These are phyloP conservation scores for Sebastes trivittatus DNA, from an alignment of 2,797 vertebrate genomes.

Conservation along the genomic window DNA sequence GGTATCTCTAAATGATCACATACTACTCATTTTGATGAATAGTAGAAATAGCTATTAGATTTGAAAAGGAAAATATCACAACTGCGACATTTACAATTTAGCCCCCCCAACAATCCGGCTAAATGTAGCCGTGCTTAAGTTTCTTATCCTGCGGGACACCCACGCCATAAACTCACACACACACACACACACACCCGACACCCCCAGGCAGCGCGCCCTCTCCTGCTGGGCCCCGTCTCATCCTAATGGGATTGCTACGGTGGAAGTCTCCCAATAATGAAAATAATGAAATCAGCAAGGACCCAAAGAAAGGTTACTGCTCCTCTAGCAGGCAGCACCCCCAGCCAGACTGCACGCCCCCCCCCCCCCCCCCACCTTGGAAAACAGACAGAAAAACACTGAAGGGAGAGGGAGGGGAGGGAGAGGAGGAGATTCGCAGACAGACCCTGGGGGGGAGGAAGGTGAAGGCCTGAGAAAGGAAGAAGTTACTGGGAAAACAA, in stretches of 20 bases:
- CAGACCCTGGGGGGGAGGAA: conserved; percentile 32
- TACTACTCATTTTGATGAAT: not conserved
- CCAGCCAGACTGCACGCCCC: conserved; percentile 34
- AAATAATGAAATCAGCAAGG: conserved; percentile 79
- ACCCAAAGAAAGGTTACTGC: conserved; percentile 69
- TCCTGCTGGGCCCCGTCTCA: conserved; percentile 74
- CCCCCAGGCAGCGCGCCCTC: conserved; percentile 55
- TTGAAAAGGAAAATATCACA: conserved; percentile 24
- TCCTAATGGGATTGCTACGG: conserved; percentile 81
- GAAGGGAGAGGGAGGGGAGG: conserved; percentile 13
- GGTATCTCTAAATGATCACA: not conserved
- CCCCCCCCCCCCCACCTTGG: not conserved
- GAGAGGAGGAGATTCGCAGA: conserved; percentile 23
- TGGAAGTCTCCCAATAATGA: conserved; percentile 76
- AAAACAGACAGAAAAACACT: conserved; percentile 47
- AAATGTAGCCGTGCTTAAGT: conserved; percentile 41
- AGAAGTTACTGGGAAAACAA: conserved; percentile 20
- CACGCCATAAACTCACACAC: conserved; percentile 8
- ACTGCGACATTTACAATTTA: conserved; percentile 34
- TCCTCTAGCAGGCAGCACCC: conserved; percentile 53
- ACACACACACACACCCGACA: conserved; percentile 22
- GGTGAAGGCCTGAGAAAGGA: conserved; percentile 19
- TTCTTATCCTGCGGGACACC: conserved; percentile 41
- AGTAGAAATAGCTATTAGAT: not conserved
- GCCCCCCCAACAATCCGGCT: conserved; percentile 30